phyloP scores from a whole-genome alignment of 2,113 vertebrate genomes.

The Orthonyx spaldingii region DNA sequence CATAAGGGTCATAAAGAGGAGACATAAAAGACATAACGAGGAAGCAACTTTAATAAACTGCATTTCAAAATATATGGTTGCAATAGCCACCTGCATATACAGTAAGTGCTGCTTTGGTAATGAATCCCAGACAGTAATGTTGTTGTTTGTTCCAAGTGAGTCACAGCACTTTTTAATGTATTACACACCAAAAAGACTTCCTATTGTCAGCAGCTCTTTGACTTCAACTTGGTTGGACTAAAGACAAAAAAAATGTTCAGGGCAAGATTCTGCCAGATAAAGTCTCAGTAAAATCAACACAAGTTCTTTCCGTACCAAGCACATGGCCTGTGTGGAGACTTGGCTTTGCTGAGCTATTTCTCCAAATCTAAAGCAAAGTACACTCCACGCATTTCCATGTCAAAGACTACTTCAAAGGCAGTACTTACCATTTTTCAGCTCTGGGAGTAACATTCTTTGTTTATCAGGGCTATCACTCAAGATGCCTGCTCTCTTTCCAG shows the following conservation, averaged over 20 bases:
- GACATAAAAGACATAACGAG: background rate
- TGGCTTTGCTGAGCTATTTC: background rate
- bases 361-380: background rate
- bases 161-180: background rate
- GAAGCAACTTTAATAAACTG: background rate
- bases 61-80: background rate
- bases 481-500: background rate
- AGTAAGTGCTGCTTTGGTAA: background rate
- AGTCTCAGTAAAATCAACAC: background rate
- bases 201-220: conserved; percentile 24
- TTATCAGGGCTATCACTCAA: conserved; percentile 50
- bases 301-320: background rate
- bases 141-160: background rate
- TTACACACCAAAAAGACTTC: conserved; percentile 10
- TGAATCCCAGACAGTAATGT: background rate
- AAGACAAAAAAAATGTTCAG: background rate
- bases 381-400: background rate
- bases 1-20: background rate
- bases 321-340: background rate
- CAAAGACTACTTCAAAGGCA: conserved; percentile 52
- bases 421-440: background rate
- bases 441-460: conserved; percentile 35
- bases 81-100: background rate
- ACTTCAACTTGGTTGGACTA: background rate
- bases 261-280: background rate